A percentile compares a stretch with the other conserved stretches of the same genome.
Evolutionary conservation across 92 coral and sea anemone species (phyloP).

Genomic region (Parazoanthus darwini): DNA sequence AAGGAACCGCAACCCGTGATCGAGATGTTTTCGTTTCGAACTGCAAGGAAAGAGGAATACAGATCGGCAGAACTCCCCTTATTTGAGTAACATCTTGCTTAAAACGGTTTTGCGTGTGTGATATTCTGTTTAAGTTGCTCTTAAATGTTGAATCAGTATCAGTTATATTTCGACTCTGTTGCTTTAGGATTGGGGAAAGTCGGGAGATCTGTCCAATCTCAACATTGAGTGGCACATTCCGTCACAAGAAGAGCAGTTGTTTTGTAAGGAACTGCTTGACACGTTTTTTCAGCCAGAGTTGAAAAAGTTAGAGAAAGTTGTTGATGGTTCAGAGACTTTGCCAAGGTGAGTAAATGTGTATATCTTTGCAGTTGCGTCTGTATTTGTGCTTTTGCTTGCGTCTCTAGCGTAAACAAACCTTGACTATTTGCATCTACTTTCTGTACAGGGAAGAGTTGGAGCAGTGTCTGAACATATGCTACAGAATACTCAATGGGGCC

Average conservation of each 20-base stretch:
- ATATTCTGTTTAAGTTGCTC: no score
- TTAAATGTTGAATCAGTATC: no score
- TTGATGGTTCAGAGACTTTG: constrained; percentile 75
- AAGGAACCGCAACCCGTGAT: no score
- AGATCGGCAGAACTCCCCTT: no score
- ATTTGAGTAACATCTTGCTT: no score
- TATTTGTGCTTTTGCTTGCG: no score
- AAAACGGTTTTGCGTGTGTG: no score
- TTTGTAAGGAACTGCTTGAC: constrained; percentile 88
- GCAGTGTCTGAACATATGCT: constrained; percentile 79
- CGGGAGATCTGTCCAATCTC: constrained; percentile 75
- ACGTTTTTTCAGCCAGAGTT: constrained; percentile 88
- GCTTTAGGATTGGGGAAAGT: constrained; percentile 92
- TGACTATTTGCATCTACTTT: neutral
- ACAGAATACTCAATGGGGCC: constrained; percentile 80
- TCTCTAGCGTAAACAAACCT: neutral
- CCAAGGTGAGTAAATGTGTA: constrained; percentile 57
- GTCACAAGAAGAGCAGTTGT: constrained; percentile 71
- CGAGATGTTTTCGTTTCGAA: no score
- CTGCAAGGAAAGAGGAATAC: no score
- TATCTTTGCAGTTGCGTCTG: no score
- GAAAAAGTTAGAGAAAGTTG: constrained; percentile 66
- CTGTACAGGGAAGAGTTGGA: constrained; percentile 83
- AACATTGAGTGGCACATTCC: constrained; percentile 95
- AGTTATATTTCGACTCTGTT: neutral